Percentiles rank a stretch among this genome's conserved stretches.
phyloP scores from a whole-genome alignment of 2,888 invertebrate species.

The Xanthia togata region DNA sequence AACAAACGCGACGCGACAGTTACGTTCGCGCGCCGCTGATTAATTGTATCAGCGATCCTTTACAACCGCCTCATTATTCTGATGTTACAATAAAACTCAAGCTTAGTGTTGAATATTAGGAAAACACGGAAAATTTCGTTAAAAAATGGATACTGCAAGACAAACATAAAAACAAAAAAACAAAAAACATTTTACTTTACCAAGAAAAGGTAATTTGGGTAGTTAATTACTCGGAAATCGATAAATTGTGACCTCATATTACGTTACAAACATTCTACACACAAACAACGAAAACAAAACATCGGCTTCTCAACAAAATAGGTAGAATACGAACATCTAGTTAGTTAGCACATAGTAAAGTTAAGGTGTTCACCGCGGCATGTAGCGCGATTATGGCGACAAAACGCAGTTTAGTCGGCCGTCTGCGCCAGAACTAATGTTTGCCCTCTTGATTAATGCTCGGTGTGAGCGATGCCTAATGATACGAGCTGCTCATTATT shows the following conservation, averaged over 20 bases:
- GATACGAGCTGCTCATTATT: conserved; percentile 23
- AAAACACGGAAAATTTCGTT: too few species aligned
- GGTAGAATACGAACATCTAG: not conserved
- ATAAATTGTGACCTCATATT: not conserved
- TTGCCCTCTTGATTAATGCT: conserved; percentile 44
- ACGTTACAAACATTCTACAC: not conserved
- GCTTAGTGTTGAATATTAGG: not conserved
- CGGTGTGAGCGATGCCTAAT: conserved; percentile 39
- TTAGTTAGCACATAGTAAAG: conserved; percentile 28
- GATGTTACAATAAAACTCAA: too few species aligned
- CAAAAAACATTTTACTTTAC: not conserved
- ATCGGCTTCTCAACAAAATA: not conserved
- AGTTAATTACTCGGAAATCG: not conserved
- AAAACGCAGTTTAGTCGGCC: conserved; percentile 47
- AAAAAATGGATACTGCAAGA: too few species aligned
- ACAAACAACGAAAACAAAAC: not conserved
- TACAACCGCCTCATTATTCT: conserved; percentile 14
- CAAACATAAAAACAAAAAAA: too few species aligned
- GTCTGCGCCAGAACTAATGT: conserved; percentile 24
- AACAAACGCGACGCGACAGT: conserved; percentile 67
- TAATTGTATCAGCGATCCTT: conserved; percentile 55
- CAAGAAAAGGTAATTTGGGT: not conserved
- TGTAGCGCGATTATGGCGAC: conserved; percentile 24
- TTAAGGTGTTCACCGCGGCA: conserved; percentile 10
- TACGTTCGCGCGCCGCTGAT: conserved; percentile 54